Percentiles rank a stretch among this genome's conserved stretches.
Conservation (phyloP, 2,113 vertebrate genomes). For the Apistogramma diplotaenia region DNA sequence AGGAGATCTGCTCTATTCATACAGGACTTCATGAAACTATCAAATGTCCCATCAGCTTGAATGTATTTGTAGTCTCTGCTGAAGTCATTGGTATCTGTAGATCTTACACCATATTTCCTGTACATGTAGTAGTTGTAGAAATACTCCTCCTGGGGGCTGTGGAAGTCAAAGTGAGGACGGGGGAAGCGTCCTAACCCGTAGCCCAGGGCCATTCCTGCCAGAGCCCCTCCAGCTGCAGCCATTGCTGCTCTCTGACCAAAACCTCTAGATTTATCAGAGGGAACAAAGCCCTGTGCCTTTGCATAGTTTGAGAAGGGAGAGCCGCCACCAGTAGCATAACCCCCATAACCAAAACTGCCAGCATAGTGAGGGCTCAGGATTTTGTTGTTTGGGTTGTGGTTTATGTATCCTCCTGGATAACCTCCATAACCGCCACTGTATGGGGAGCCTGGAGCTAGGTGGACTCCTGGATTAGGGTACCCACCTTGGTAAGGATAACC, state of each 20-base stretch:
- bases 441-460: conserved; percentile 1
- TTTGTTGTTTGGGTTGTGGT: conserved; percentile 71
- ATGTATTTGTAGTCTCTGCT: conserved; percentile 60
- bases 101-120: conserved; percentile 52
- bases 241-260: conserved; percentile 67
- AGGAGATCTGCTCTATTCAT: conserved; percentile 65
- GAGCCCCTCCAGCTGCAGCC: conserved; percentile 66
- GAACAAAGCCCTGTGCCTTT: conserved; percentile 49
- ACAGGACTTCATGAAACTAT: conserved; percentile 60
- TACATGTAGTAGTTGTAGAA: conserved; percentile 79
- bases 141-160: conserved; percentile 63
- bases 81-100: conserved; percentile 60
- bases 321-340: conserved; percentile 37
- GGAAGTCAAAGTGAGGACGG: conserved; percentile 64
- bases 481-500: conserved; percentile 6
- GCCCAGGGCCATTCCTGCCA: conserved; percentile 75
- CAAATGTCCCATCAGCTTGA: conserved; percentile 24
- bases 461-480: not conserved
- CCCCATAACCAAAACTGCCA: conserved; percentile 46
- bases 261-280: conserved; percentile 64
- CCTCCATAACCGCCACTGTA: not conserved
- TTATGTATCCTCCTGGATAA: conserved; percentile 56
- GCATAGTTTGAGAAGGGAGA: conserved; percentile 71
- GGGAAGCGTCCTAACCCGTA: conserved; percentile 74
- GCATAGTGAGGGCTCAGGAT: conserved; percentile 72